These are phyloP conservation scores for Delphinus delphis DNA, from an alignment of 2,113 vertebrate species.

Conservation along the genomic window DNA sequence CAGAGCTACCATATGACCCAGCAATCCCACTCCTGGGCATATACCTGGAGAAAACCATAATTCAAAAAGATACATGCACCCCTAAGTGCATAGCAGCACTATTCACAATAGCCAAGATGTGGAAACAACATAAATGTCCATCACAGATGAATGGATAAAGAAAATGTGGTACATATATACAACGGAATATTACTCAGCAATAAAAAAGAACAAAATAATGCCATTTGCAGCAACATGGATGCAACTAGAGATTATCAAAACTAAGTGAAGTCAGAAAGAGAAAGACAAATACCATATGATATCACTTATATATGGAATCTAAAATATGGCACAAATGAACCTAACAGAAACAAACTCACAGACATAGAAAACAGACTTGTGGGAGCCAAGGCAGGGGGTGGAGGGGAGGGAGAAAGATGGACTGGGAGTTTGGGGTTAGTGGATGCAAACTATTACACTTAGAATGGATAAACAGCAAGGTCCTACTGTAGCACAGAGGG, in stretches of 20 bases:
- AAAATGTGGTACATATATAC: too few species aligned
- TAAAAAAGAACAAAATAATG: too few species aligned
- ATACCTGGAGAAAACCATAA: background rate
- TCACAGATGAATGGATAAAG: too few species aligned
- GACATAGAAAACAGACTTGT: background rate
- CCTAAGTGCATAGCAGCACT: background rate
- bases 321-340: background rate
- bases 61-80: background rate
- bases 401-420: background rate
- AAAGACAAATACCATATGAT: too few species aligned
- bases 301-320: too few species aligned
- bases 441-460: background rate
- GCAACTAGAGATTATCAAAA: too few species aligned
- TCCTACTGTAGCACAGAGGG: background rate
- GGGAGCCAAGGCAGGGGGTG: background rate
- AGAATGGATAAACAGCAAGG: background rate
- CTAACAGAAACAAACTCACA: background rate
- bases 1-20: background rate
- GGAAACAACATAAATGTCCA: too few species aligned
- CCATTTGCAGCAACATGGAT: too few species aligned
- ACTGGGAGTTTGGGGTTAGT: background rate
- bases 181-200: too few species aligned
- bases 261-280: too few species aligned
- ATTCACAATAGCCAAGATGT: background rate
- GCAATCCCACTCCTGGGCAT: background rate